These are phyloP conservation scores for Hormaphis cornu DNA, from an alignment of 1,140 invertebrate genomes.

Conservation along the genomic window DNA sequence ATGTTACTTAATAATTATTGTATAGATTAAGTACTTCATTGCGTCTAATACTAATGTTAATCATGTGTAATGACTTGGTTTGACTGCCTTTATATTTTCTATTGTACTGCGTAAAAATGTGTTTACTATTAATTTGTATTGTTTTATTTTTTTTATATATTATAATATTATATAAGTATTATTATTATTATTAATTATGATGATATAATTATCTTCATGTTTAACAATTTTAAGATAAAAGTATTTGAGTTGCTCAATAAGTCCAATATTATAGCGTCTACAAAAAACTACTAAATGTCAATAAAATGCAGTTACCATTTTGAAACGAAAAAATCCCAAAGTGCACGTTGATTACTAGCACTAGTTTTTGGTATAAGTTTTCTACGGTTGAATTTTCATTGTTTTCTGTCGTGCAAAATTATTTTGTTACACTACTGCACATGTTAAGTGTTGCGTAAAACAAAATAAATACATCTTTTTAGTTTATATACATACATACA, in stretches of 20 bases:
- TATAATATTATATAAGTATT: neutral
- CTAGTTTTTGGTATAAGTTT: neutral
- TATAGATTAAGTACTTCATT: neutral
- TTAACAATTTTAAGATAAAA: neutral
- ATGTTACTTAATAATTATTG: neutral
- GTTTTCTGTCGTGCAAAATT: too few species aligned
- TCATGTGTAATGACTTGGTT: neutral
- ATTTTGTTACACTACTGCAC: too few species aligned
- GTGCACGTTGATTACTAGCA: neutral
- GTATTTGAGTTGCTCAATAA: neutral
- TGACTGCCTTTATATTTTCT: neutral
- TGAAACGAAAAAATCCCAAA: neutral
- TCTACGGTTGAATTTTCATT: too few species aligned
- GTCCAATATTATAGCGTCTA: too few species aligned
- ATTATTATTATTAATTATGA: too few species aligned
- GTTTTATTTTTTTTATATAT: neutral
- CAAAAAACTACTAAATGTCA: neutral
- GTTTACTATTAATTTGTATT: too few species aligned
- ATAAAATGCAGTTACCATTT: slow-evolving; percentile 9
- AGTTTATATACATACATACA: too few species aligned
- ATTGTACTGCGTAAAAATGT: neutral
- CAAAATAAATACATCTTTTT: too few species aligned
- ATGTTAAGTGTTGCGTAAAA: too few species aligned
- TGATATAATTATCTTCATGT: too few species aligned
- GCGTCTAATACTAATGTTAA: neutral